phyloP scores from a whole-genome alignment of 2,888 invertebrate genomes.

The Galerucella nymphaeae region DNA sequence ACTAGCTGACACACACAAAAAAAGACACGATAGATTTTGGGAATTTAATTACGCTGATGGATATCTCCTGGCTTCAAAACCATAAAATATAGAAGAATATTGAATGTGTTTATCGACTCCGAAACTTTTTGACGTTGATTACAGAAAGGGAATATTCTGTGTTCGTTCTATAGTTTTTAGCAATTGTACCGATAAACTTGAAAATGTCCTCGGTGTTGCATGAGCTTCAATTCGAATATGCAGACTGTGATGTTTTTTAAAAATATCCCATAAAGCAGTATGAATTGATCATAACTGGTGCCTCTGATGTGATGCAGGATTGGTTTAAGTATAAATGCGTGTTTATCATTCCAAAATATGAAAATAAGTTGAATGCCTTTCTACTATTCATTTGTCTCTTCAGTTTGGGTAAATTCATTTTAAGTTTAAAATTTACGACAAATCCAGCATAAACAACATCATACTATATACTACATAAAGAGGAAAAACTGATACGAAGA shows the following conservation, averaged over 20 bases:
- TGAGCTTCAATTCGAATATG: not conserved
- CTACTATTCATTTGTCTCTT: too few species aligned
- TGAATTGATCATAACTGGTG: too few species aligned
- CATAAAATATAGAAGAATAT: not conserved
- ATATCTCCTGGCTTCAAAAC: not conserved
- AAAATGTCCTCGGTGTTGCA: not conserved
- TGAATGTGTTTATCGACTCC: not conserved
- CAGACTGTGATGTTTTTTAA: not conserved
- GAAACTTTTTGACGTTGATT: not conserved
- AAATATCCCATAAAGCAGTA: not conserved
- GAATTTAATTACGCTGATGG: slow-evolving; percentile 28
- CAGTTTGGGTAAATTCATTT: too few species aligned
- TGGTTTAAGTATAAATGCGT: too few species aligned
- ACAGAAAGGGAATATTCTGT: not conserved
- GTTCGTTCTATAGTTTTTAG: not conserved
- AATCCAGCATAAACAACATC: too few species aligned
- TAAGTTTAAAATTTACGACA: too few species aligned
- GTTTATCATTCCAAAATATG: too few species aligned
- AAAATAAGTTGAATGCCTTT: too few species aligned
- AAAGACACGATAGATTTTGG: slow-evolving; percentile 16
- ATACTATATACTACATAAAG: too few species aligned
- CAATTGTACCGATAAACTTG: not conserved
- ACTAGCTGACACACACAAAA: not conserved
- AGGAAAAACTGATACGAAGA: too few species aligned
- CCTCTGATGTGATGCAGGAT: too few species aligned